phyloP scores from a whole-genome alignment of 2,113 vertebrate genomes.

The Pseudolaguvia tuberculata region DNA sequence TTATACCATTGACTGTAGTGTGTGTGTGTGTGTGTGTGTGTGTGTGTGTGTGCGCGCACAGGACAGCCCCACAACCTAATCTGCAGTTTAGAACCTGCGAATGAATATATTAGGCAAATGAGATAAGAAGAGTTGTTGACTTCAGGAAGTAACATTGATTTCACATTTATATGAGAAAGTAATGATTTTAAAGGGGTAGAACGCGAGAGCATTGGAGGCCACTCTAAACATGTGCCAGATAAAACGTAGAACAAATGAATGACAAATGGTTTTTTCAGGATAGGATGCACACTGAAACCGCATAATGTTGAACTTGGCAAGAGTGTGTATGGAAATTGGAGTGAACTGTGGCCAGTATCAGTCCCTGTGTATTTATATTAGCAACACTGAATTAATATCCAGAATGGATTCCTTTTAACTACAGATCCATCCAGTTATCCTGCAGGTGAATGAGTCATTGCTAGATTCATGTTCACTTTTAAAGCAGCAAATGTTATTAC shows the following conservation, averaged over 20 bases:
- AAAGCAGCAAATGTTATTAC: no score
- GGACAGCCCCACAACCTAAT: constrained; percentile 30
- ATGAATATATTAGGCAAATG: constrained; percentile 18
- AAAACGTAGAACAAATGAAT: constrained; percentile 45
- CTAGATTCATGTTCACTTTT: constrained; percentile 57
- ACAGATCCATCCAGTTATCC: constrained; percentile 37
- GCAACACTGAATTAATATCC: constrained; percentile 37
- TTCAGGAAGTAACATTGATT: constrained; percentile 16
- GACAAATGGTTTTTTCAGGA: constrained; percentile 44
- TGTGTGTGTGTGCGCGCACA: no score
- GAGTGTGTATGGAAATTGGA: constrained; percentile 1
- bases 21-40: no score
- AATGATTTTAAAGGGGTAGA: constrained; percentile 23
- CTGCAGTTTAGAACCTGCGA: background rate
- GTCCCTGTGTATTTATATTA: constrained; percentile 45
- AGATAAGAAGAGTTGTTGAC: constrained; percentile 34
- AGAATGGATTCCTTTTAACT: constrained; percentile 36
- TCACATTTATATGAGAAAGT: constrained; percentile 14
- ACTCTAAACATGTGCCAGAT: constrained; percentile 37
- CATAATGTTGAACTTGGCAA: constrained; percentile 48
- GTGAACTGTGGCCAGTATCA: constrained; percentile 24
- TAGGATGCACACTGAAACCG: constrained; percentile 35
- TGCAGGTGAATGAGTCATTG: constrained; percentile 45
- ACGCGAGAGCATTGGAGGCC: constrained; percentile 31
- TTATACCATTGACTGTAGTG: background rate